These are phyloP conservation scores for Tachystola acroxantha DNA, from an alignment of 2,888 invertebrate genomes.

Conservation along the genomic window DNA sequence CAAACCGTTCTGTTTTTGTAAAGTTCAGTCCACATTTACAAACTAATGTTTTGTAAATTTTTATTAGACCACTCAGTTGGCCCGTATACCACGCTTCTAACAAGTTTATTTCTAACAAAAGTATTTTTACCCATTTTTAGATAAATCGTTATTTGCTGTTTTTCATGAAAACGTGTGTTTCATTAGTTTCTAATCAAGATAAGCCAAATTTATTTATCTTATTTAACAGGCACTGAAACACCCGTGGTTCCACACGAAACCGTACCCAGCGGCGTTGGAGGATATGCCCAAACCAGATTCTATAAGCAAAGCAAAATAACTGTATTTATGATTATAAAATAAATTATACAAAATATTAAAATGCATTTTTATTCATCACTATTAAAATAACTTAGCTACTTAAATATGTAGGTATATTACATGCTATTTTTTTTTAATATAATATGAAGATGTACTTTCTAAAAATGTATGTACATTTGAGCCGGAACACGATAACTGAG, in stretches of 20 bases:
- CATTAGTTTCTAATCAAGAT: too few relatives aligned
- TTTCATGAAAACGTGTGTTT: too few relatives aligned
- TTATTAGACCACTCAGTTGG: too few relatives aligned
- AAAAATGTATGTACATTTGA: constrained; percentile 45
- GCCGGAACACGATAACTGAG: constrained; percentile 29
- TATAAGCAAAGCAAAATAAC: constrained; percentile 38
- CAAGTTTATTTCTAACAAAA: too few relatives aligned
- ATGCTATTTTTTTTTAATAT: constrained; percentile 46
- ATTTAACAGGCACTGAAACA: constrained; percentile 86
- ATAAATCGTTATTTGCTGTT: too few relatives aligned
- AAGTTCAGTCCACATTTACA: too few relatives aligned
- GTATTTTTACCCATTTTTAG: too few relatives aligned
- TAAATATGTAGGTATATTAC: too few relatives aligned
- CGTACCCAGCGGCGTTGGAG: constrained; percentile 79
- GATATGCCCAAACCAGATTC: constrained; percentile 83
- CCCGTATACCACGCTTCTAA: too few relatives aligned
- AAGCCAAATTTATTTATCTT: too few relatives aligned
- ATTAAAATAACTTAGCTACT: constrained; percentile 34
- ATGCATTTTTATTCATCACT: constrained; percentile 36
- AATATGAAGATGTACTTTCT: constrained; percentile 56
- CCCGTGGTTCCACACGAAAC: constrained; percentile 83
- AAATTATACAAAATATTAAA: constrained; percentile 19
- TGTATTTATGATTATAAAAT: constrained; percentile 13
- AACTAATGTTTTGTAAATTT: constrained; percentile 22
- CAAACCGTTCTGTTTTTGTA: too few relatives aligned